phyloP scores from a whole-genome alignment of 2,113 vertebrate genomes.

The Corythaixoides concolor region DNA sequence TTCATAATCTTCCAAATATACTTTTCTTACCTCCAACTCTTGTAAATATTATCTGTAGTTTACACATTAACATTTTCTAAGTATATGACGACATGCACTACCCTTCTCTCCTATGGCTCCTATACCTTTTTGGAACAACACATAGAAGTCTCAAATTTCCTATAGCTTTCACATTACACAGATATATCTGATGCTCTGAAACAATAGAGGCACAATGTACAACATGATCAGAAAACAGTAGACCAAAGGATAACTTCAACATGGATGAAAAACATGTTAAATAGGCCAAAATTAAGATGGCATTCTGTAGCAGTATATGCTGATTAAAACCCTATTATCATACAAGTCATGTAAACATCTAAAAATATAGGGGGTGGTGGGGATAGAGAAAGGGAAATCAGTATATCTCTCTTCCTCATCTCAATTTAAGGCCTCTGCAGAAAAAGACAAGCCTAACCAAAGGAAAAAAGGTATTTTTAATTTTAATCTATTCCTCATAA shows the following conservation, averaged over 20 bases:
- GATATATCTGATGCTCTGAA: background rate
- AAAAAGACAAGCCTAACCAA: constrained; percentile 53
- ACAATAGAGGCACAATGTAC: background rate
- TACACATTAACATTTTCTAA: background rate
- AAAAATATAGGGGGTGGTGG: background rate
- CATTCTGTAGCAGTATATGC: background rate
- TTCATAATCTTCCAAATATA: background rate
- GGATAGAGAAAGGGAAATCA: background rate
- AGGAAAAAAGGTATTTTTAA: constrained; percentile 63
- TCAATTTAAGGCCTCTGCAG: constrained; percentile 8
- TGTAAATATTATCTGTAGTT: background rate
- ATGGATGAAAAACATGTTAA: constrained; percentile 12
- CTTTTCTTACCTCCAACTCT: background rate
- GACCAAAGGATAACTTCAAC: constrained; percentile 1
- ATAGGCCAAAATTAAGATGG: constrained; percentile 52
- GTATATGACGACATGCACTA: background rate
- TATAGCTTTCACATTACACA: background rate
- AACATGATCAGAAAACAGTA: constrained; percentile 10
- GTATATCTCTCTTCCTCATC: background rate
- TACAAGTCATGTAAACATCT: constrained; percentile 25
- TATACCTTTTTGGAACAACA: background rate
- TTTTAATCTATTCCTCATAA: constrained; percentile 67
- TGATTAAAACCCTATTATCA: constrained; percentile 54
- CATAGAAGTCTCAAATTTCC: background rate
- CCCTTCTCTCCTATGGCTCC: background rate